Evolutionary conservation across 2,888 invertebrate genomes (phyloP).

Genomic region (Osmoderma eremita): DNA sequence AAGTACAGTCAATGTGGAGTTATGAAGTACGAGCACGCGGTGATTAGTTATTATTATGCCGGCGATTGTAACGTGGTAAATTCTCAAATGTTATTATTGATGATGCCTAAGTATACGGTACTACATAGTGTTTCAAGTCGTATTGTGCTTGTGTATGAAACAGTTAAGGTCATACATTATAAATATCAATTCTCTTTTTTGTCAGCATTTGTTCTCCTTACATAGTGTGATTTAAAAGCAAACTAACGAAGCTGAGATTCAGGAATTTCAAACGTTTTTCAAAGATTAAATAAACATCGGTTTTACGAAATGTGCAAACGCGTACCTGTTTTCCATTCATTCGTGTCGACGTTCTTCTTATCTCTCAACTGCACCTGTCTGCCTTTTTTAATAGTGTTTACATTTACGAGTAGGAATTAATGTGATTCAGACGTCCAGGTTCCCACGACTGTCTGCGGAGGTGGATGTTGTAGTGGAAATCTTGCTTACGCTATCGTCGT

Average conservation of each 20-base stretch:
- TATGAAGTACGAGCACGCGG: conserved; percentile 8
- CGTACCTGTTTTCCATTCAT: conserved; percentile 5
- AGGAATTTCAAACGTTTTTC: too few species aligned
- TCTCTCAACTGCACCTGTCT: conserved; percentile 22
- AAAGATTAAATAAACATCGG: too few species aligned
- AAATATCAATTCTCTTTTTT: too few species aligned
- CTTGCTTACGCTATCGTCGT: conserved; percentile 8
- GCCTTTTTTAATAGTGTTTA: conserved; percentile 11
- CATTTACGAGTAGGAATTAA: conserved; percentile 26
- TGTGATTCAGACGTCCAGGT: conserved; percentile 17
- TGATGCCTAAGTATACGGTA: conserved; percentile 7
- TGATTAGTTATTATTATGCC: conserved; percentile 6
- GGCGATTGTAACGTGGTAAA: background rate
- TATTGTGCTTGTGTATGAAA: too few species aligned
- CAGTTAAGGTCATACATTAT: too few species aligned
- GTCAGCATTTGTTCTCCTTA: too few species aligned
- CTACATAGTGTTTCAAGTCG: background rate
- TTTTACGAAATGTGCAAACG: background rate
- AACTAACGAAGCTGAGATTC: background rate
- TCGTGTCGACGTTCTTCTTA: background rate
- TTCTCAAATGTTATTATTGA: conserved; percentile 7
- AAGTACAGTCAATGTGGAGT: conserved; percentile 14
- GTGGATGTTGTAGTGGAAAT: conserved; percentile 22
- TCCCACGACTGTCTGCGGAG: conserved; percentile 35
- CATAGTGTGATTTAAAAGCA: background rate